Evolutionary conservation across 2,113 vertebrate genomes (phyloP).

Genomic region (Chrysemys picta): DNA sequence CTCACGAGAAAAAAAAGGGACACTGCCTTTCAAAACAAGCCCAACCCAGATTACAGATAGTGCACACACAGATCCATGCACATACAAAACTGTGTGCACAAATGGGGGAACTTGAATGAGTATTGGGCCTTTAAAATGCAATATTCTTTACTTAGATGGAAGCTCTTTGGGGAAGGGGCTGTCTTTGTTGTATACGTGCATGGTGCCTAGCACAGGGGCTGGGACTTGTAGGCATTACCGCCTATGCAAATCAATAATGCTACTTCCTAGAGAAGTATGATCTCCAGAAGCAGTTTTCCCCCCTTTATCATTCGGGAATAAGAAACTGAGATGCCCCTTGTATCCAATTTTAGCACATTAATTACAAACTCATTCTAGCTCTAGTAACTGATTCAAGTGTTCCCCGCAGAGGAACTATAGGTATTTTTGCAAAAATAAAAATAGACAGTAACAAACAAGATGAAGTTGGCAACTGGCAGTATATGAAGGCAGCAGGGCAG

Average conservation of each 20-base stretch:
- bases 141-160: not conserved
- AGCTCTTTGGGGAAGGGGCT: rapidly evolving
- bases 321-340: rapidly evolving
- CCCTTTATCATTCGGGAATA: not conserved
- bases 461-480: not conserved
- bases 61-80: not conserved
- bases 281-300: not conserved
- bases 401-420: not conserved
- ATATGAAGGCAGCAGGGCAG: not conserved
- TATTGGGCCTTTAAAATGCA: rapidly evolving
- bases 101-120: not conserved
- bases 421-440: slow-evolving; percentile 34
- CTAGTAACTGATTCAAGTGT: not conserved
- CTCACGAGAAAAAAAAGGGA: too few species aligned
- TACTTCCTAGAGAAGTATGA: not conserved
- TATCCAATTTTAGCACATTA: not conserved
- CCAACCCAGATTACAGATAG: too few species aligned
- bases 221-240: not conserved
- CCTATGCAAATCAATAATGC: not conserved
- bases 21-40: too few species aligned
- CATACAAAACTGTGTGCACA: rapidly evolving
- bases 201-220: not conserved
- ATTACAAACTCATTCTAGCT: not conserved
- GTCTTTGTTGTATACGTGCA: not conserved
- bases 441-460: not conserved